Conservation (phyloP, 2,797 vertebrate genomes). For the Serranus cabrilla region DNA sequence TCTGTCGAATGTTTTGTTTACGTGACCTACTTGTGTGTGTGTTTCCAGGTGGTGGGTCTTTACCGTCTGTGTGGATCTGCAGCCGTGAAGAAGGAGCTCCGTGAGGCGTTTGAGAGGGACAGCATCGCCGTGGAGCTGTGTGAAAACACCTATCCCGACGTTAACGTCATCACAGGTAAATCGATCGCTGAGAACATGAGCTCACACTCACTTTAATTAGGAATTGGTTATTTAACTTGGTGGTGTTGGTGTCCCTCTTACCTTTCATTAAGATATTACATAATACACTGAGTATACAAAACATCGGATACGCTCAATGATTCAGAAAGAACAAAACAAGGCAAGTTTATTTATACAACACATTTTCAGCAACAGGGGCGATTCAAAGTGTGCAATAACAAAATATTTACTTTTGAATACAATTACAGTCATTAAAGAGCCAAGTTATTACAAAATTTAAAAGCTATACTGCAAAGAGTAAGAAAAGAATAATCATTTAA, state of each 20-base stretch:
- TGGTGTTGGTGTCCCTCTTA: not conserved
- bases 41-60: conserved; percentile 93
- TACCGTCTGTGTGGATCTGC: conserved; percentile 97
- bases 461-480: too few species aligned
- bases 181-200: conserved; percentile 1
- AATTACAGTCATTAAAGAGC: too few species aligned
- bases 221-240: conserved; percentile 5
- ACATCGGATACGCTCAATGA: not conserved
- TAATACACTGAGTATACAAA: conserved; percentile 9
- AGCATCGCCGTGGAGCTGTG: conserved; percentile 91
- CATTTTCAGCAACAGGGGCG: too few species aligned
- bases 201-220: conserved; percentile 24
- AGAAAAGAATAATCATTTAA: too few species aligned
- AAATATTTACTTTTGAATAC: too few species aligned
- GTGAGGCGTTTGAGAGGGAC: conserved; percentile 96
- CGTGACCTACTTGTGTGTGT: conserved; percentile 60
- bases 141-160: conserved; percentile 95
- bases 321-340: not conserved
- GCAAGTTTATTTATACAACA: too few species aligned
- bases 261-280: conserved; percentile 13
- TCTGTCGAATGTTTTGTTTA: conserved; percentile 46
- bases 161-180: conserved; percentile 99
- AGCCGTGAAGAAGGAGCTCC: conserved; percentile 97
- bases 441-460: too few species aligned
- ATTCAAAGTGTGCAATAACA: too few species aligned